phyloP scores from a whole-genome alignment of 2,113 vertebrate genomes.

The Mystacornis crossleyi region DNA sequence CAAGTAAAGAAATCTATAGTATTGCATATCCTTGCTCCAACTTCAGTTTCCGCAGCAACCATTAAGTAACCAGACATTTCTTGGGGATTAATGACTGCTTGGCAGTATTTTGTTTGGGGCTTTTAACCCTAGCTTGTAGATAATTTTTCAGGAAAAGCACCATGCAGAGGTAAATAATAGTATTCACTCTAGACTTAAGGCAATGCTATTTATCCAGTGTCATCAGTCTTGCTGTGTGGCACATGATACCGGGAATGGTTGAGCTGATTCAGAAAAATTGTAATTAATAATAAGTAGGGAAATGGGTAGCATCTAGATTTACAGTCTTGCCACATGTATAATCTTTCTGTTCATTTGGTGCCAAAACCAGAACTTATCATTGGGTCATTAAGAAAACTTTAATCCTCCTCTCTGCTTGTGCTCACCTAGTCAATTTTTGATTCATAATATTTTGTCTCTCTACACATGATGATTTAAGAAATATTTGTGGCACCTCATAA shows the following conservation, averaged over 20 bases:
- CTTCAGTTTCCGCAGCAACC: slow-evolving; percentile 24
- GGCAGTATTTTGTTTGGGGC: slow-evolving; percentile 27
- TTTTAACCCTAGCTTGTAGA: slow-evolving; percentile 57
- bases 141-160: slow-evolving; percentile 59
- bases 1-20: slow-evolving; percentile 1
- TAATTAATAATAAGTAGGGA: slow-evolving; percentile 5
- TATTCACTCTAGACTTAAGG: not conserved
- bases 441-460: slow-evolving; percentile 31
- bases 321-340: not conserved
- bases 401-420: not conserved
- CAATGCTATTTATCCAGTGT: not conserved
- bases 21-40: not conserved
- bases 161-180: slow-evolving; percentile 40
- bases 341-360: not conserved
- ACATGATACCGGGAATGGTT: not conserved
- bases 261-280: not conserved
- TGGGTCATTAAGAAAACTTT: not conserved
- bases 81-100: slow-evolving; percentile 40
- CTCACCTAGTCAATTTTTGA: slow-evolving; percentile 10
- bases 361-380: not conserved
- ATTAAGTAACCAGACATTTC: slow-evolving; percentile 38
- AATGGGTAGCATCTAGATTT: not conserved
- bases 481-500: slow-evolving; percentile 7
- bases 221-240: not conserved
- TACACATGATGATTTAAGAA: slow-evolving; percentile 23